A percentile compares a stretch with the other conserved stretches of the same genome.
Evolutionary conservation across 2,888 invertebrate genomes (phyloP).

Genomic region (Tiliacea citrago): DNA sequence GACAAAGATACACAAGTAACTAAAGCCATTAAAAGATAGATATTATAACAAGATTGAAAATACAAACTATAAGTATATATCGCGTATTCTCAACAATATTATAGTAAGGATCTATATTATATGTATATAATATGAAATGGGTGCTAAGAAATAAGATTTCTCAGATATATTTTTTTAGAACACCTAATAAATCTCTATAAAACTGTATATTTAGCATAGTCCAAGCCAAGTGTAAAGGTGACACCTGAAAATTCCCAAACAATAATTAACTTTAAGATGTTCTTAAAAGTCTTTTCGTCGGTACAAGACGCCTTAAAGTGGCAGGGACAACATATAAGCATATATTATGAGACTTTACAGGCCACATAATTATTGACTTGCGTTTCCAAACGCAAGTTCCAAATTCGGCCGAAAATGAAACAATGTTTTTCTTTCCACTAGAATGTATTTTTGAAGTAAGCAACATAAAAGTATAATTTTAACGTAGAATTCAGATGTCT

Average conservation of each 20-base stretch:
- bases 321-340: background rate
- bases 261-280: background rate
- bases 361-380: background rate
- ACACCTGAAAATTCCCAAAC: background rate
- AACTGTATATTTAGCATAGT: background rate
- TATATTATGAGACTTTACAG: background rate
- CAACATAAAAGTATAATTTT: background rate
- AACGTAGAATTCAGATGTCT: background rate
- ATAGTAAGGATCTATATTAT: background rate
- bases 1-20: slow-evolving; percentile 21
- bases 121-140: background rate
- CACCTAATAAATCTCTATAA: background rate
- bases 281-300: background rate
- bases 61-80: background rate
- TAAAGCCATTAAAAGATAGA: background rate
- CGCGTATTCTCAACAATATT: background rate
- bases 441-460: slow-evolving; percentile 10
- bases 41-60: background rate
- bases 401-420: background rate
- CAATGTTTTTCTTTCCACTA: background rate
- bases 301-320: background rate
- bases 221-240: background rate
- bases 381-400: too few species aligned
- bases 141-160: background rate
- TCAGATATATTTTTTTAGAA: background rate